Evolutionary conservation across 2,888 invertebrate genomes (phyloP).

Genomic region (Adineta ricciae): DNA sequence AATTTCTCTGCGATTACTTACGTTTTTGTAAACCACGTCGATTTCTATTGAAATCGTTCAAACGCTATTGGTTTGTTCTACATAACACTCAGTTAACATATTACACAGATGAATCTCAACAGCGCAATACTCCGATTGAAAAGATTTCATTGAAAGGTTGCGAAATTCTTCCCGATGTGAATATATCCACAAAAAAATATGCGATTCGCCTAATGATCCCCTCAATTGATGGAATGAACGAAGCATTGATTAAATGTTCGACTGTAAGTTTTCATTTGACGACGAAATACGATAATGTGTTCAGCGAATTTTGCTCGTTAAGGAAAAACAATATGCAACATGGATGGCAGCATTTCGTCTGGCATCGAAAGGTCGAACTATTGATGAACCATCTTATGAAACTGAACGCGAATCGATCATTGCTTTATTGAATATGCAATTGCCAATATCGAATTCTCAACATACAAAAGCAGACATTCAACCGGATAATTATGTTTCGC

Average conservation of each 20-base stretch:
- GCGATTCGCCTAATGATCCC: conserved; percentile 85
- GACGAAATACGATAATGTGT: too few relatives aligned
- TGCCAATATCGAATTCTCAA: conserved; percentile 34
- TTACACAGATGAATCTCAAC: conserved; percentile 65
- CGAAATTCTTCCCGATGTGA: conserved; percentile 92
- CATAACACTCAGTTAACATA: conserved; percentile 70
- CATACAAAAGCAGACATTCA: background rate
- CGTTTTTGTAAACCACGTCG: conserved; percentile 68
- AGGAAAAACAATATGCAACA: conserved; percentile 91
- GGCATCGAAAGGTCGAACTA: conserved; percentile 84
- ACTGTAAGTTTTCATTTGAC: conserved; percentile 53
- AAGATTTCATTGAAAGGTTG: conserved; percentile 71
- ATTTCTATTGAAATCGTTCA: conserved; percentile 85
- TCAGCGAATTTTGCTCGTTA: background rate
- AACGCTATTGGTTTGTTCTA: conserved; percentile 86
- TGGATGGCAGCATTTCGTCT: conserved; percentile 96
- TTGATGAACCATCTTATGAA: conserved; percentile 87
- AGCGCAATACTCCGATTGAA: conserved; percentile 50
- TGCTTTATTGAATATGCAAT: conserved; percentile 76
- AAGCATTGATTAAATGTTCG: conserved; percentile 89
- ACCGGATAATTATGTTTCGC: background rate
- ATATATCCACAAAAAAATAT: conserved; percentile 77
- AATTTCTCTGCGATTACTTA: background rate
- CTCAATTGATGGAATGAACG: conserved; percentile 75
- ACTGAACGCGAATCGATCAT: conserved; percentile 74